phyloP scores from a whole-genome alignment of 2,888 invertebrate species.

The Dynastes maya region DNA sequence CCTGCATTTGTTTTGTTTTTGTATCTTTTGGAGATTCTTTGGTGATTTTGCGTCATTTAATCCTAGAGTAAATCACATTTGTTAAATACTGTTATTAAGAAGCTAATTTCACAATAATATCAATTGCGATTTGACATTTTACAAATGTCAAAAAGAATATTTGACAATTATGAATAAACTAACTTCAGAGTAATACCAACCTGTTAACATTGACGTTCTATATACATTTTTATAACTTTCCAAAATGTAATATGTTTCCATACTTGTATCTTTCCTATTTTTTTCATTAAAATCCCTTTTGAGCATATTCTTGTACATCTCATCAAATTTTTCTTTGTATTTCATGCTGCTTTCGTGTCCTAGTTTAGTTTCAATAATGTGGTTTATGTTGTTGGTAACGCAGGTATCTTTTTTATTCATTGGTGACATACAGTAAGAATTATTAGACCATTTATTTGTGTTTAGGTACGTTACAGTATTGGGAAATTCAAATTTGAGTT shows the following conservation, averaged over 20 bases:
- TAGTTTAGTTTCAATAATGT: constrained; percentile 32
- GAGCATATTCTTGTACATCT: constrained; percentile 44
- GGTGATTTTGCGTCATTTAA: constrained; percentile 73
- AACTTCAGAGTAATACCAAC: constrained; percentile 42
- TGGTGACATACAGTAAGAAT: constrained; percentile 51
- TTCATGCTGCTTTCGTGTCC: constrained; percentile 4
- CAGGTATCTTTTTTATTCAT: constrained; percentile 50
- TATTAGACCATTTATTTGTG: constrained; percentile 55
- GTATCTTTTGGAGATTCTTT: constrained; percentile 68
- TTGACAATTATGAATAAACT: neutral
- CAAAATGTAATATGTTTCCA: constrained; percentile 35
- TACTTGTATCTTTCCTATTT: neutral
- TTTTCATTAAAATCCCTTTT: constrained; percentile 29
- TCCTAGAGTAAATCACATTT: constrained; percentile 45
- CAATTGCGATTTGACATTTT: too few relatives aligned
- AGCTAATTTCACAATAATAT: too few relatives aligned
- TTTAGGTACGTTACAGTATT: constrained; percentile 52
- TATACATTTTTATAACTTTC: constrained; percentile 50
- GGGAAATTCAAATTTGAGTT: constrained; percentile 11
- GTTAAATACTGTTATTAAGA: too few relatives aligned
- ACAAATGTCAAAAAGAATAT: neutral
- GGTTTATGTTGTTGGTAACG: constrained; percentile 47
- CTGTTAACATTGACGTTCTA: constrained; percentile 58
- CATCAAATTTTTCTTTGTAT: constrained; percentile 40
- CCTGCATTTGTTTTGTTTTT: constrained; percentile 61